Conservation (phyloP, 2,888 invertebrate genomes). For the Vesta saturnalis region DNA sequence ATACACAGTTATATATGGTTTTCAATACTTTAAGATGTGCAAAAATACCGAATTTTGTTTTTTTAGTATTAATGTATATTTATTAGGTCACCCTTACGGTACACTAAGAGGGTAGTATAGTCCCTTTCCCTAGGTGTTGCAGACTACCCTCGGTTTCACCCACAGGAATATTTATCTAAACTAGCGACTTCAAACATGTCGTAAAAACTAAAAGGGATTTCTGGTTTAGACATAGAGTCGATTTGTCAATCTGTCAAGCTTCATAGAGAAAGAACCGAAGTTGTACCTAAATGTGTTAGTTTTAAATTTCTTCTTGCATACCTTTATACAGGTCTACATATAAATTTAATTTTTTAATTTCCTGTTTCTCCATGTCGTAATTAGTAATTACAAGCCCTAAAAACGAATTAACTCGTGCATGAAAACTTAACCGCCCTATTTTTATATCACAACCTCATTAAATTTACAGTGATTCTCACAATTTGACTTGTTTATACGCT, state of each 20-base stretch:
- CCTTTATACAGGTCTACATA: background rate
- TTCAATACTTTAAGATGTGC: no score
- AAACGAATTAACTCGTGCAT: background rate
- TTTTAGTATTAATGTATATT: constrained; percentile 26
- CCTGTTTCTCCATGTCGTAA: constrained; percentile 1
- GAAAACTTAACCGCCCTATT: background rate
- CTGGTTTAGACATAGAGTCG: constrained; percentile 39
- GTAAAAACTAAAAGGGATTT: constrained; percentile 48
- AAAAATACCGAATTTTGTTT: constrained; percentile 5
- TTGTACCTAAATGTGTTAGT: constrained; percentile 18
- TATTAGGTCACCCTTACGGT: constrained; percentile 40
- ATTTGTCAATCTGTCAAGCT: constrained; percentile 48
- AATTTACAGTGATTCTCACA: background rate
- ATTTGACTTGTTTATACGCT: background rate
- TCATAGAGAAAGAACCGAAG: constrained; percentile 14
- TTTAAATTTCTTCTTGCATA: constrained; percentile 16
- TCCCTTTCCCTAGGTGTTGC: constrained; percentile 26
- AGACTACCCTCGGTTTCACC: constrained; percentile 29
- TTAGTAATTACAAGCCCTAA: background rate
- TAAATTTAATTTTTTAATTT: constrained; percentile 2
- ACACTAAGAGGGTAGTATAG: constrained; percentile 23
- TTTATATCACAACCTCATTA: background rate
- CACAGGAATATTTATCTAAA: constrained; percentile 37
- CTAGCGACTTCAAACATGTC: constrained; percentile 45
- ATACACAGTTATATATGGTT: no score